Evolutionary conservation across 2,888 invertebrate genomes (phyloP).

Genomic region (Formica aserva): DNA sequence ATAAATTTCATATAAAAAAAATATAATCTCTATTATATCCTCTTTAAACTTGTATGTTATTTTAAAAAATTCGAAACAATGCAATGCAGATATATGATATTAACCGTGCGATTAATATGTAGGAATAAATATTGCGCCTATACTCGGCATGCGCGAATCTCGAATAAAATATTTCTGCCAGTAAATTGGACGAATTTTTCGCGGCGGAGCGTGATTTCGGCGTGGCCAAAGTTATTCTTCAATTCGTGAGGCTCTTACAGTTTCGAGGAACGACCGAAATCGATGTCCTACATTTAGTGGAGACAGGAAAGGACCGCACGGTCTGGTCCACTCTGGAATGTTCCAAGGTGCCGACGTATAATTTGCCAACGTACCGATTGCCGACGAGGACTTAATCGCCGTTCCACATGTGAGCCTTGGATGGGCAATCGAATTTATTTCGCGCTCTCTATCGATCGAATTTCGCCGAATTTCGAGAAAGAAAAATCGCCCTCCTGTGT

Average conservation of each 20-base stretch:
- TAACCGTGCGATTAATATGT: background rate
- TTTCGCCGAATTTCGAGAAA: constrained; percentile 10
- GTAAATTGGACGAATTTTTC: constrained; percentile 3
- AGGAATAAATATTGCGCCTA: background rate
- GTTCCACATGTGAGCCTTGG: background rate
- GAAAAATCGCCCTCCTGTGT: constrained; percentile 21
- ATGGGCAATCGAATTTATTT: constrained; percentile 41
- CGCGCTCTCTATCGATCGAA: constrained; percentile 12
- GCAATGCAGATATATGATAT: background rate
- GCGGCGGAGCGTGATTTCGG: background rate
- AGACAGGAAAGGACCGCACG: constrained; percentile 50
- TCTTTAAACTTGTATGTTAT: background rate
- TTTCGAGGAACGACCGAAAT: constrained; percentile 49
- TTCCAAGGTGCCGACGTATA: constrained; percentile 36
- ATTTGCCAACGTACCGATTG: constrained; percentile 29
- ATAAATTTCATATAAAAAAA: background rate
- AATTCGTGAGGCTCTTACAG: constrained; percentile 19
- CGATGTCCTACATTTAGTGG: constrained; percentile 63
- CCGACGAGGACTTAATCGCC: background rate
- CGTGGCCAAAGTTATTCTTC: constrained; percentile 35
- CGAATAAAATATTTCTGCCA: constrained; percentile 20
- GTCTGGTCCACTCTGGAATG: constrained; percentile 29
- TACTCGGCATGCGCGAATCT: background rate
- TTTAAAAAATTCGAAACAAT: background rate
- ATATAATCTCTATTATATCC: background rate